Conservation (phyloP, 1,140 invertebrate species). For the honey bee (Apis mellifera) region Amel_HAv3.1 CM009939.2:2494501-2495000, state of each 20-base stretch:
- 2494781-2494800: conserved; percentile 21
- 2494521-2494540: too few species aligned
- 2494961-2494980: too few species aligned
- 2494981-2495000: too few species aligned
- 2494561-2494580: too few species aligned
- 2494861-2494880: neutral
- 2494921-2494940: neutral
- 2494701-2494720: conserved; percentile 24
- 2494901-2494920: too few species aligned
- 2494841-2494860: conserved; percentile 8
- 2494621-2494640: neutral
- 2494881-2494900: neutral
- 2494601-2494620: too few species aligned
- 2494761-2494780: conserved; percentile 39
- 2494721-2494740: conserved; percentile 27
- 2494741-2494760: conserved; percentile 24
- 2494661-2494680: neutral
- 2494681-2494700: neutral
- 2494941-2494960: too few species aligned
- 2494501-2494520: too few species aligned
- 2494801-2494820: conserved; percentile 58
- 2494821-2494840: conserved; percentile 55
- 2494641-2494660: neutral
- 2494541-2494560: too few species aligned
- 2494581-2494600: too few species aligned